Base-by-base conservation (phyloP, 2,113 vertebrate genomes). In the Aphyosemion australe region DNA sequence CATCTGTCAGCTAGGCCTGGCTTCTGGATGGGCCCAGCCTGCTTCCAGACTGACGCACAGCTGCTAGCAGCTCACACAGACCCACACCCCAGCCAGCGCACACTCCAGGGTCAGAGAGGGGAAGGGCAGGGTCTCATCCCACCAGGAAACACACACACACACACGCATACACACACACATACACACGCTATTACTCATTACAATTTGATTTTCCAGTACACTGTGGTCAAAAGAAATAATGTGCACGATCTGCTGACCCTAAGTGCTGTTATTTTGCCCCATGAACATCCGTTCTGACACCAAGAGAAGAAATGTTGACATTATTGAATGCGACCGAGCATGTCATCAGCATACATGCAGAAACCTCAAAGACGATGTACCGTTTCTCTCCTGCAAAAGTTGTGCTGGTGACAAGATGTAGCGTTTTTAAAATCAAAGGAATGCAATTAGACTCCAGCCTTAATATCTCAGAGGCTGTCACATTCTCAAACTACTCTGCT, bases 391-490 rank as follows among this genome's bases (percentile, higher is more conserved):
- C 94, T 93, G 93, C 95, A 95, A 94, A 94, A 95, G 93, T 94
- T 93, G 93, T 93, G 94, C 94, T 95, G 93, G 93, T 96, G 95
- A 96, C 94, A 97, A 94, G 94, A 92, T 74, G 66, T 66, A 13
- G 2, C 94, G 73, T 92, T 64, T 72, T 96, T 95, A 95, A 95
- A 95, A 96, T 95, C 94, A 95, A 42, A 96, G 95, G 93, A 96
- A 96, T 94, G 96, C 95, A 97, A 98, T 98, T 97, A 97, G 94
- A 93, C 94, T 95, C 94, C 94, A 95, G 94, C 95, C 94, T 96
- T 97, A 96, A 98, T 97, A 97, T 97, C 95, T 96, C 95, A 89
- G 92, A 94, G 95, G 94, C 95, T 97, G 96, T 96, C 96, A 95
- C 93, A 94, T 94, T 94, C 93, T 93, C 94, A 92, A 94, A 95